Evolutionary conservation across 2,113 vertebrate genomes (phyloP).

Genomic region (Arizona elegans): DNA sequence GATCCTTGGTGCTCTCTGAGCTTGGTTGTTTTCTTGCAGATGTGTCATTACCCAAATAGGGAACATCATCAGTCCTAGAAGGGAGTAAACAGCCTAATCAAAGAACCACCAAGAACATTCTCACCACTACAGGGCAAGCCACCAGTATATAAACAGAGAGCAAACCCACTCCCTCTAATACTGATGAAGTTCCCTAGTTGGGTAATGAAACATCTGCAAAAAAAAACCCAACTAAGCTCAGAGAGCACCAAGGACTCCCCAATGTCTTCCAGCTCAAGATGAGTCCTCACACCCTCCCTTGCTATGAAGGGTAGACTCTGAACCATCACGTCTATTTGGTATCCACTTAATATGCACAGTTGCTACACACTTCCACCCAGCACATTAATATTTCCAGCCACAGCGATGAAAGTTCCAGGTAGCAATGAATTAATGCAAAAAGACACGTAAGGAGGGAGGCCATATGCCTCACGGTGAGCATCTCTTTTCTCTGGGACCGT

Average conservation of each 20-base stretch:
- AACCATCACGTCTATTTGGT: conserved; percentile 26
- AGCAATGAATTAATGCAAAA: background rate
- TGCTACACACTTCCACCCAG: background rate
- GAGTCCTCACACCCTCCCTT: conserved; percentile 18
- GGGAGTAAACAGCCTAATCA: background rate
- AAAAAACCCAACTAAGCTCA: background rate
- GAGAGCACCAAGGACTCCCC: background rate
- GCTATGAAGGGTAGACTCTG: conserved; percentile 5
- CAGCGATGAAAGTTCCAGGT: background rate
- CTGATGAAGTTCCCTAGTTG: background rate
- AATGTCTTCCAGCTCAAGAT: background rate
- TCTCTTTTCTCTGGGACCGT: background rate
- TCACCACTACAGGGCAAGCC: background rate
- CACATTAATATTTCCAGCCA: conserved; percentile 28
- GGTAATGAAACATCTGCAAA: background rate
- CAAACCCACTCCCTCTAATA: background rate
- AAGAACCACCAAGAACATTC: background rate
- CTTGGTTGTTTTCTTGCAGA: too few relatives aligned
- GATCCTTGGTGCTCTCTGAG: too few relatives aligned
- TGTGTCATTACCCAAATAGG: too few relatives aligned
- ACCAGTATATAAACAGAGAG: background rate
- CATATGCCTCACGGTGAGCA: background rate
- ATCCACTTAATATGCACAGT: conserved; percentile 17
- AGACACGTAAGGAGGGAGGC: background rate
- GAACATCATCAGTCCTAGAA: too few relatives aligned